Evolutionary conservation across 2,113 vertebrate species (phyloP).

Genomic region (Salvator merianae): DNA sequence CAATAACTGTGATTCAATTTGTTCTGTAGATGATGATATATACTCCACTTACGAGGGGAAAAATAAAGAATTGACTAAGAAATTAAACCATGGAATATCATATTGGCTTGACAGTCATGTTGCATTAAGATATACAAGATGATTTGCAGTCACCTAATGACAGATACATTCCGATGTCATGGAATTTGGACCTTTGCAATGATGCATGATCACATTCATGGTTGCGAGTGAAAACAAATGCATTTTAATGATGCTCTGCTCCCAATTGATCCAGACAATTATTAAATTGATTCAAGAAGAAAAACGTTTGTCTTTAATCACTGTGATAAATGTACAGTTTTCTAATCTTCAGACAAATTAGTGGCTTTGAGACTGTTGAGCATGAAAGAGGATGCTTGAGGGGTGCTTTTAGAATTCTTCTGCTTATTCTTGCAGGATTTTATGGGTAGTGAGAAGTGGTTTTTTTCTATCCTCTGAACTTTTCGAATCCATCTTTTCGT

Average conservation of each 20-base stretch:
- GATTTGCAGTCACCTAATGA: slow-evolving; percentile 42
- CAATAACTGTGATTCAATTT: neutral
- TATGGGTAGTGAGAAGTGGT: neutral
- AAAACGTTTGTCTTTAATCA: slow-evolving; percentile 48
- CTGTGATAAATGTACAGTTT: slow-evolving; percentile 62
- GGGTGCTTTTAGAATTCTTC: neutral
- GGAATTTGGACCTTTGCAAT: slow-evolving; percentile 39
- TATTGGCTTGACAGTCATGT: slow-evolving; percentile 52
- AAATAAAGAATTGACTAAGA: slow-evolving; percentile 41
- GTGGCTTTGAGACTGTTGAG: slow-evolving; percentile 21
- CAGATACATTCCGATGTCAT: slow-evolving; percentile 47
- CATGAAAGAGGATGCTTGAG: neutral
- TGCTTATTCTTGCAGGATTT: neutral
- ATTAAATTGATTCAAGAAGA: slow-evolving; percentile 60
- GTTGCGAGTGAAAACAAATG: slow-evolving; percentile 50
- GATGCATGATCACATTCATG: slow-evolving; percentile 40
- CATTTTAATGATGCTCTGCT: slow-evolving; percentile 52
- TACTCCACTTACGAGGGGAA: neutral
- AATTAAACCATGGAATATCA: slow-evolving; percentile 35
- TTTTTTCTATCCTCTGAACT: neutral
- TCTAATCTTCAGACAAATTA: slow-evolving; percentile 57
- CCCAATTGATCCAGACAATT: slow-evolving; percentile 63
- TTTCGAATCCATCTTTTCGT: neutral
- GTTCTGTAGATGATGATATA: neutral
- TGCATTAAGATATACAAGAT: slow-evolving; percentile 46